Evolutionary conservation across 2,797 vertebrate species (phyloP).

Genomic region (Mustela erminea): DNA sequence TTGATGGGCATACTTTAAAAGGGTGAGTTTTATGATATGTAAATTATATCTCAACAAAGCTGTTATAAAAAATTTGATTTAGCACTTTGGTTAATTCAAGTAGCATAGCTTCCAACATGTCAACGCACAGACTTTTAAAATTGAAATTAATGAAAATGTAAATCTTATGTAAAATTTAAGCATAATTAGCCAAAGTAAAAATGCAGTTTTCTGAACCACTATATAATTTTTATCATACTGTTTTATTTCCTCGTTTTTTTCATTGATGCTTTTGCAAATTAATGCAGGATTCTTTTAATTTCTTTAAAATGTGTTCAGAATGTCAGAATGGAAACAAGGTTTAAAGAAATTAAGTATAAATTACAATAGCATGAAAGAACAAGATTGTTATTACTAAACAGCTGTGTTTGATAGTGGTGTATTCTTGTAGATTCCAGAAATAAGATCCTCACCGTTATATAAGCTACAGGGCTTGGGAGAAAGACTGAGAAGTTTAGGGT

Average conservation of each 20-base stretch:
- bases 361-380: conserved; percentile 51
- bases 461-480: conserved; percentile 13
- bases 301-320: conserved; percentile 55
- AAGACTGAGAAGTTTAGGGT: not conserved
- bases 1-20: not conserved
- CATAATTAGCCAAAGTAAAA: conserved; percentile 50
- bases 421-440: not conserved
- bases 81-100: conserved; percentile 61
- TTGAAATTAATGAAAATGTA: conserved; percentile 61
- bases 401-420: conserved; percentile 26
- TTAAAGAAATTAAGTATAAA: conserved; percentile 43
- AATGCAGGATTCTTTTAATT: conserved; percentile 54
- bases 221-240: conserved; percentile 43
- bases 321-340: conserved; percentile 31
- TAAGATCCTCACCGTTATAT: not conserved
- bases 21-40: conserved; percentile 1
- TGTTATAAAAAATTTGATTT: conserved; percentile 60
- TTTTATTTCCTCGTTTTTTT: conserved; percentile 52
- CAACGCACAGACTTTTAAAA: conserved; percentile 57
- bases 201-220: conserved; percentile 8
- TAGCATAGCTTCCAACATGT: conserved; percentile 40
- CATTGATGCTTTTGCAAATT: not conserved
- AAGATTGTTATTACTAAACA: conserved; percentile 42
- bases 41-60: conserved; percentile 56
- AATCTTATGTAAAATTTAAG: conserved; percentile 47